phyloP scores from a whole-genome alignment of 2,888 invertebrate species.

The Steinernema carpocapsae region DNA sequence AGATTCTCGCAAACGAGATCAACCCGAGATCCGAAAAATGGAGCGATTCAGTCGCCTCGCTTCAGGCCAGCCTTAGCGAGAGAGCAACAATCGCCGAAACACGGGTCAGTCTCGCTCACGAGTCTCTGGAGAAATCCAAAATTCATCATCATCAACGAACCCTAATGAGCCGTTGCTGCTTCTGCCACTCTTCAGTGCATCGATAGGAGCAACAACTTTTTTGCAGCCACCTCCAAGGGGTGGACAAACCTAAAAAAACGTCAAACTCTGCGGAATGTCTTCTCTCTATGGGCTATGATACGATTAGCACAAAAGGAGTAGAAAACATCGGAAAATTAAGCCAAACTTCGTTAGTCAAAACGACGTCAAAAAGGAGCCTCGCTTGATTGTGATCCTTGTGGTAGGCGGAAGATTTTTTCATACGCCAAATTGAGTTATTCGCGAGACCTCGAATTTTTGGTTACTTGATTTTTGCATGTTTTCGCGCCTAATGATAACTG shows the following conservation, averaged over 20 bases:
- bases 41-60: background rate
- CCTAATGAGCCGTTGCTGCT: conserved; percentile 28
- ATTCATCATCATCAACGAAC: conserved; percentile 22
- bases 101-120: background rate
- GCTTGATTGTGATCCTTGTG: no score
- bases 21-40: background rate
- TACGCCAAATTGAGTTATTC: no score
- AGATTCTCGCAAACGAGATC: conserved; percentile 3
- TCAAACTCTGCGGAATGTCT: no score
- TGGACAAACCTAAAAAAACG: background rate
- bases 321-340: background rate
- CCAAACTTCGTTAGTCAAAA: background rate
- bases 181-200: conserved; percentile 16
- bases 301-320: background rate
- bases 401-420: no score
- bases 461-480: no score
- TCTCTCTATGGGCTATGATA: background rate
- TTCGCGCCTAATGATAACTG: no score
- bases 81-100: background rate
- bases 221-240: background rate
- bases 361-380: no score
- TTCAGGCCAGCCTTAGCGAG: background rate
- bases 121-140: conserved; percentile 31
- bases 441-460: no score
- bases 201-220: conserved; percentile 11